These are phyloP conservation scores for Meleagris gallopavo DNA, from an alignment of 2,113 vertebrate genomes.

Conservation along the genomic window DNA sequence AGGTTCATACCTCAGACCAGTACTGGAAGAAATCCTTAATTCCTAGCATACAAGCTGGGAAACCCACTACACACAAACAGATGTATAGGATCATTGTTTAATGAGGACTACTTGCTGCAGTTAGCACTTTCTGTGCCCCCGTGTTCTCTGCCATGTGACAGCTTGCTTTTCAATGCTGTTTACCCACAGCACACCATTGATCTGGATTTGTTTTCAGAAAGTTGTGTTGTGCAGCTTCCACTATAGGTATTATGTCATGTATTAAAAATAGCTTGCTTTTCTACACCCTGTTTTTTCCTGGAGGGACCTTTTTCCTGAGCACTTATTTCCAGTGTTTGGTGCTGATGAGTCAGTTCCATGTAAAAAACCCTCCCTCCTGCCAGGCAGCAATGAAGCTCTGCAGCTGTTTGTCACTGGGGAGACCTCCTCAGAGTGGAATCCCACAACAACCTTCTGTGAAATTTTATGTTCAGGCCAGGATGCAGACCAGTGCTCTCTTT, in stretches of 20 bases:
- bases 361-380: not conserved
- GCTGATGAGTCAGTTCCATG: constrained; percentile 4
- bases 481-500: not conserved
- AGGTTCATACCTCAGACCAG: not conserved
- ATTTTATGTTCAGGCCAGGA: accelerated
- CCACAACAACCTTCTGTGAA: not conserved
- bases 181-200: not conserved
- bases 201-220: not conserved
- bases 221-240: not conserved
- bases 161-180: not conserved
- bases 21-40: not conserved
- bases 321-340: constrained; percentile 27
- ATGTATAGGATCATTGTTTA: not conserved
- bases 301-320: not conserved
- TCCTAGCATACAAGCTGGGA: not conserved
- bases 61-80: accelerated
- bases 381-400: not conserved
- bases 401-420: not conserved
- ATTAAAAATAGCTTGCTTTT: constrained; percentile 21
- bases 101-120: not conserved
- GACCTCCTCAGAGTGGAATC: not conserved
- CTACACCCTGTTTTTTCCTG: not conserved
- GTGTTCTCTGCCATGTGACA: not conserved
- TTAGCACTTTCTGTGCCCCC: not conserved
- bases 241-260: not conserved